Evolutionary conservation across 2,888 invertebrate species (phyloP).

Genomic region (Sminthurinus aureus): DNA sequence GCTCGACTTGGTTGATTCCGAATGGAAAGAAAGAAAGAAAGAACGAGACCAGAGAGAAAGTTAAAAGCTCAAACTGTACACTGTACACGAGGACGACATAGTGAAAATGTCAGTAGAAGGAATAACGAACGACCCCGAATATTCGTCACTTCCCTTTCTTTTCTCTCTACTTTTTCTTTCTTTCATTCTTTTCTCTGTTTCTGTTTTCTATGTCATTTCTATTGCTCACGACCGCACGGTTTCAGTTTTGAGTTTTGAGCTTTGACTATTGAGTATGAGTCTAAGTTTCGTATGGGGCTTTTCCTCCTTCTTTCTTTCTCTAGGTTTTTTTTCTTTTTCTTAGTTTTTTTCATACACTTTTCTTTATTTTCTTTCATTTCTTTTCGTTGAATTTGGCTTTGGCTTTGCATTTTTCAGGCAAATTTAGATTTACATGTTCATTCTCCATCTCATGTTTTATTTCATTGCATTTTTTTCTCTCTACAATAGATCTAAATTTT

Average conservation of each 20-base stretch:
- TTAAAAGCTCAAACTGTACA: conserved; percentile 58
- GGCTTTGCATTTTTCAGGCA: conserved; percentile 39
- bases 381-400: conserved; percentile 38
- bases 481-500: conserved; percentile 23
- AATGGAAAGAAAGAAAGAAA: conserved; percentile 43
- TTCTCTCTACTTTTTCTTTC: conserved; percentile 27
- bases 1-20: conserved; percentile 60
- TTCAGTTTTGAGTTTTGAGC: conserved; percentile 16
- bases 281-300: not conserved
- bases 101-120: conserved; percentile 46
- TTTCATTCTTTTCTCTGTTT: conserved; percentile 15
- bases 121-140: conserved; percentile 44
- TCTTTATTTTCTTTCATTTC: conserved; percentile 35
- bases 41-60: conserved; percentile 52
- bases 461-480: conserved; percentile 38
- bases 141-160: conserved; percentile 35
- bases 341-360: conserved; percentile 13
- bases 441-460: conserved; percentile 43
- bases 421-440: conserved; percentile 6
- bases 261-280: no score
- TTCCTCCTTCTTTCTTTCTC: no score
- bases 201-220: not conserved
- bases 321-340: not conserved
- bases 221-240: conserved; percentile 34
- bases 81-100: conserved; percentile 44